A percentile compares a stretch with the other conserved stretches of the same genome.
Conservation (phyloP, 2,113 vertebrate genomes). For the Caranx melampygus region DNA sequence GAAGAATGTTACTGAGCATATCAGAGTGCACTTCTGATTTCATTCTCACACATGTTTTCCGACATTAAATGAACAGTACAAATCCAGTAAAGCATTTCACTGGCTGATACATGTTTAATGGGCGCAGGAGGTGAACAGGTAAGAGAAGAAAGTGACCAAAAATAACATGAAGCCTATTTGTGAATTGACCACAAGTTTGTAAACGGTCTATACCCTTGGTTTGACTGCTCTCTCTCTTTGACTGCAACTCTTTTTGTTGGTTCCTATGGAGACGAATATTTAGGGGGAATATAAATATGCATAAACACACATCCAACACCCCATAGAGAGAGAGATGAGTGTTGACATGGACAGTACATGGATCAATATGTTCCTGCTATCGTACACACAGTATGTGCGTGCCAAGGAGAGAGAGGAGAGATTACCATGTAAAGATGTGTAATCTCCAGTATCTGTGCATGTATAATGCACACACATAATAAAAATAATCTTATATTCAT, state of each 20-base stretch:
- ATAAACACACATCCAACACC: conserved; percentile 29
- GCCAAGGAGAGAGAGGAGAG: neutral
- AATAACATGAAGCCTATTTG: neutral
- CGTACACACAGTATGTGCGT: conserved; percentile 17
- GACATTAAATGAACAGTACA: neutral
- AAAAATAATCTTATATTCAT: neutral
- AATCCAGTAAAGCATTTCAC: neutral
- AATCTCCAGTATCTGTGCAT: neutral
- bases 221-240: neutral
- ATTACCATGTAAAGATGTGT: conserved; percentile 1
- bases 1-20: neutral
- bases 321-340: conserved; percentile 3
- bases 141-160: neutral
- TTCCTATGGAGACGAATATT: conserved; percentile 40
- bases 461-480: neutral
- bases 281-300: conserved; percentile 40
- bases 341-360: conserved; percentile 19
- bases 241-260: conserved; percentile 3
- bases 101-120: neutral
- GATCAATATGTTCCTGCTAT: conserved; percentile 29
- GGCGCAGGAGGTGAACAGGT: neutral
- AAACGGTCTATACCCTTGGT: conserved; percentile 25
- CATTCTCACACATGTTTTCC: neutral
- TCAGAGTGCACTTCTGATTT: neutral
- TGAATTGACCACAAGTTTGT: neutral